Evolutionary conservation across 92 coral and sea anemone genomes (phyloP).

Genomic region (Umimayanthus kanabou): DNA sequence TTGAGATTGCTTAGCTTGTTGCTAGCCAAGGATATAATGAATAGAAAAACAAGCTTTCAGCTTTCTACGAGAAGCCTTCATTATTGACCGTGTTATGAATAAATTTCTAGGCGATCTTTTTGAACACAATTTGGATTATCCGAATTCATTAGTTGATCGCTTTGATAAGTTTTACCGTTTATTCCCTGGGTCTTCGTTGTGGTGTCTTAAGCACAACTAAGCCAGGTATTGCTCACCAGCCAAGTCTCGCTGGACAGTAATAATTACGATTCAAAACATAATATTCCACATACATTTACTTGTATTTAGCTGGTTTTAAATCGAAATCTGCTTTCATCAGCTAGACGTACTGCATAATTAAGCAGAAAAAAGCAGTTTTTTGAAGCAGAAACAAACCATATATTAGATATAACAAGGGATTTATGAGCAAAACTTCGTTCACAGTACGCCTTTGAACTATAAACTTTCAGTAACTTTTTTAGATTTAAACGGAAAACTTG

Average conservation of each 20-base stretch:
- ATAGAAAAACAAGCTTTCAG: background rate
- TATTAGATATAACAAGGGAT: background rate
- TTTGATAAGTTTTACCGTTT: background rate
- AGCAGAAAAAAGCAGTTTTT: background rate
- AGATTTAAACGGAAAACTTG: background rate
- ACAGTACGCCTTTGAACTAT: background rate
- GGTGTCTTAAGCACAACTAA: background rate
- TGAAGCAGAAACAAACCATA: background rate
- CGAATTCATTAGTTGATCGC: conserved; percentile 10
- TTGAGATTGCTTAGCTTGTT: conserved; percentile 14
- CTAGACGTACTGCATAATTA: background rate
- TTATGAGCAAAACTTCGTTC: background rate
- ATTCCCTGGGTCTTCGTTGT: background rate
- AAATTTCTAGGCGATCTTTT: conserved; percentile 16
- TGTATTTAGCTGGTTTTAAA: background rate
- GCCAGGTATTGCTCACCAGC: background rate
- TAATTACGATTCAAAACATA: conserved; percentile 15
- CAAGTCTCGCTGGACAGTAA: background rate
- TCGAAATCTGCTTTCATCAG: background rate
- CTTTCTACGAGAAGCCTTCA: background rate
- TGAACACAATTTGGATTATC: conserved; percentile 18
- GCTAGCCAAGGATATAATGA: background rate
- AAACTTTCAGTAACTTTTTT: background rate
- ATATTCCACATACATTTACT: conserved; percentile 3
- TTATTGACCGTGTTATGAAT: background rate